These are phyloP conservation scores for Nothocercus julius DNA, from an alignment of 2,113 vertebrate genomes.

Conservation along the genomic window DNA sequence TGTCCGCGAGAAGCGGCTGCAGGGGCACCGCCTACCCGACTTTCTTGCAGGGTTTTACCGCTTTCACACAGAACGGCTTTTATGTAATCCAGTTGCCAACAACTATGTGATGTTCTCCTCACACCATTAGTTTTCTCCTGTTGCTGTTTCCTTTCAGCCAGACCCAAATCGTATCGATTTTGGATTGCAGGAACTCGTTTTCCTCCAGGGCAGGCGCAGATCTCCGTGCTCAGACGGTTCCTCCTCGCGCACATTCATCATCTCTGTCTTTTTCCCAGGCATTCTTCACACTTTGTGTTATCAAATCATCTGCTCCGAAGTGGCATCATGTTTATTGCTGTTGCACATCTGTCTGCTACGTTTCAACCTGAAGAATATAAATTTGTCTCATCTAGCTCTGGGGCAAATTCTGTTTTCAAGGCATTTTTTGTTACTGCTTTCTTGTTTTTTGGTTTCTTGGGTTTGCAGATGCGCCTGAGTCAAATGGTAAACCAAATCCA, in stretches of 20 bases:
- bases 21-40: fast-evolving
- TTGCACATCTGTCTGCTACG: not conserved
- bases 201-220: not conserved
- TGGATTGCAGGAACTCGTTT: not conserved
- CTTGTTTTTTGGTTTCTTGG: not conserved
- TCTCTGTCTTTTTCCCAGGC: not conserved
- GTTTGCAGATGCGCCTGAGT: not conserved
- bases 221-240: not conserved
- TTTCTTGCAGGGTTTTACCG: fast-evolving
- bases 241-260: not conserved
- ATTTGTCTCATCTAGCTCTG: fast-evolving
- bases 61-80: not conserved
- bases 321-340: fast-evolving
- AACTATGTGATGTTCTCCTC: not conserved
- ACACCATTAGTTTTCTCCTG: not conserved
- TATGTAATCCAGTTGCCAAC: not conserved
- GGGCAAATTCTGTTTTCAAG: not conserved
- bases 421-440: not conserved
- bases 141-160: not conserved
- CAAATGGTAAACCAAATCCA: too few species aligned
- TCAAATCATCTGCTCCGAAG: fast-evolving
- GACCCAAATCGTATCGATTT: not conserved
- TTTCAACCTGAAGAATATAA: not conserved
- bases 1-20: not conserved
- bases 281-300: too few species aligned